phyloP scores from a whole-genome alignment of 2,113 vertebrate species.

The Cygnus buccinator region DNA sequence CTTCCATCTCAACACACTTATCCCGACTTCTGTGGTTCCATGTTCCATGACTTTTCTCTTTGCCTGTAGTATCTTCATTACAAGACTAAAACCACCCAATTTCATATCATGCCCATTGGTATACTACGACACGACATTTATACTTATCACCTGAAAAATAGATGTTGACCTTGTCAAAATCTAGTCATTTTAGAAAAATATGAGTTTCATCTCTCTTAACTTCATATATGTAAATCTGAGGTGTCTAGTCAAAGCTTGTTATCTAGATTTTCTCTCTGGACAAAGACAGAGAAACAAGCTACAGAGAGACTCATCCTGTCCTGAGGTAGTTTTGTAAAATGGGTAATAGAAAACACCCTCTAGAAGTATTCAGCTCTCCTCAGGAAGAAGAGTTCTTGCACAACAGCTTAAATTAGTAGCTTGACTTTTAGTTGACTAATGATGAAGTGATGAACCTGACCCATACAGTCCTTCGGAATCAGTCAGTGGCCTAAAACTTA shows the following conservation, averaged over 20 bases:
- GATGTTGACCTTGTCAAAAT: neutral
- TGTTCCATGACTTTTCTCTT: neutral
- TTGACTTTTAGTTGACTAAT: neutral
- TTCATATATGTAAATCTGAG: neutral
- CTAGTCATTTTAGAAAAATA: neutral
- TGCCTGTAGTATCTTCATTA: neutral
- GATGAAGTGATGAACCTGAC: neutral
- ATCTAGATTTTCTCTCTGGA: neutral
- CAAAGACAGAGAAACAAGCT: neutral
- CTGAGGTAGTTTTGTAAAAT: neutral
- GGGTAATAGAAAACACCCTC: neutral
- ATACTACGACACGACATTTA: neutral
- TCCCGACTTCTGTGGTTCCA: neutral
- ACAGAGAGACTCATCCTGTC: neutral
- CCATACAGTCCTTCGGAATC: neutral
- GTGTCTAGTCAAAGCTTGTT: neutral
- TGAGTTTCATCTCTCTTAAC: neutral
- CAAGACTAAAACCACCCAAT: neutral
- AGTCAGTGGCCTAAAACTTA: neutral
- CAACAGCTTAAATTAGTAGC: neutral
- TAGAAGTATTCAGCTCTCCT: neutral
- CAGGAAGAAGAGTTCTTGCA: neutral
- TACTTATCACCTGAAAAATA: neutral
- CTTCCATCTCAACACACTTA: neutral
- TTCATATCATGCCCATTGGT: neutral